phyloP scores from a whole-genome alignment of 1,140 invertebrate species.

The Solenopsis fugax region DNA sequence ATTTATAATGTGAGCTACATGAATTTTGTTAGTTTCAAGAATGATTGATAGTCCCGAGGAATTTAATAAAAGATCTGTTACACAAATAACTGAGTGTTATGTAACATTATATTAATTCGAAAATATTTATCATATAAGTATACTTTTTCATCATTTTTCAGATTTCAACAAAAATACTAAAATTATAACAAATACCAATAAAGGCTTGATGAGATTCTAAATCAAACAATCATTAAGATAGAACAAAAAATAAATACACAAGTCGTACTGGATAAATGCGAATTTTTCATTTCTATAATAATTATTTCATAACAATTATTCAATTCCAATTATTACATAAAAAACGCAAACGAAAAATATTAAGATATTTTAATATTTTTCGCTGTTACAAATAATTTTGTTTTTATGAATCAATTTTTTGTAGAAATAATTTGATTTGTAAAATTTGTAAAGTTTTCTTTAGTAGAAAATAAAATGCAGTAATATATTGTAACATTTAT shows the following conservation, averaged over 20 bases:
- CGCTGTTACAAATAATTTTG: not conserved
- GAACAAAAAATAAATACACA: too few relatives aligned
- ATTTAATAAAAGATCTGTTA: conserved; percentile 52
- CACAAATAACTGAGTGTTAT: conserved; percentile 25
- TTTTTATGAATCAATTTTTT: not conserved
- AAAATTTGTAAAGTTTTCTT: not conserved
- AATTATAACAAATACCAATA: too few relatives aligned
- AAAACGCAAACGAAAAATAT: not conserved
- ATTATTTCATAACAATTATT: too few relatives aligned
- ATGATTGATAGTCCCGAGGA: conserved; percentile 36
- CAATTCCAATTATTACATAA: too few relatives aligned
- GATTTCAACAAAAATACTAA: not conserved
- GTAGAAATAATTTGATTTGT: not conserved
- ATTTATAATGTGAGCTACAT: conserved; percentile 2
- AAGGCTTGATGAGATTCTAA: too few relatives aligned
- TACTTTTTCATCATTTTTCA: not conserved
- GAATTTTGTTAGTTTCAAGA: conserved; percentile 30
- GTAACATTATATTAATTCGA: not conserved
- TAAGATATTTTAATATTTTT: conserved; percentile 5
- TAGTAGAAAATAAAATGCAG: too few relatives aligned
- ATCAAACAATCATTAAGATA: too few relatives aligned
- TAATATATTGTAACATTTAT: not conserved
- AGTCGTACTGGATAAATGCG: too few relatives aligned
- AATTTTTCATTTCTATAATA: too few relatives aligned
- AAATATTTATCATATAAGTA: not conserved